Evolutionary conservation across 2,113 vertebrate species (phyloP), one percentile per base, ranked within the genome.

Genomic region (Nibea coibor): DNA sequence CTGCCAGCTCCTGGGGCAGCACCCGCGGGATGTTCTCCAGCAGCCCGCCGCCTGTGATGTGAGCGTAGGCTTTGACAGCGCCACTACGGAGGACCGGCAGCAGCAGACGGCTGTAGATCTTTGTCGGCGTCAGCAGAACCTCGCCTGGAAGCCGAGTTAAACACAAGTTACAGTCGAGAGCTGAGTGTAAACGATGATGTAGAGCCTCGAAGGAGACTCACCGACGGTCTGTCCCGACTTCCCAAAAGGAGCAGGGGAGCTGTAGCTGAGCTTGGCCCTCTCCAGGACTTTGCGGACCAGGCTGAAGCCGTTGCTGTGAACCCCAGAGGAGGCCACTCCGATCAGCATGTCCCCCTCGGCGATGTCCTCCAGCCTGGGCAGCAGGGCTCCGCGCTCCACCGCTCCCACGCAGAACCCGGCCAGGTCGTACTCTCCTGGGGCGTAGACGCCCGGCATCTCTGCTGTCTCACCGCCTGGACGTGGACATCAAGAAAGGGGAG

Each of bases 251-350:
- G 96, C 94, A 0, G 95, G 94, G 22, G 96, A 96, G 71, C 93
- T 94, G 91, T 96, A 97, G 78, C 93, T 88, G 0, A 97, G 93
- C 0, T 89, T 75, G 1, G 94, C 92, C 7, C 90, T 93, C 77
- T 96, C 96, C 61, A 99, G 94, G 6, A 99, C 95, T 90, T 96
- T 97, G 77, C 97, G 96, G 8, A 99, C 97, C 19, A 99, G 95
- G 85, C 98, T 99, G 89, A 96, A 99, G 19, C 98, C 98, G 5
- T 99, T 99, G 94, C 98, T 99, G 89, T 99, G 98, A 17, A 99
- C 76, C 0, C 98, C 98, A 0, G 98, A 99, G 9, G 98, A 99
- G 16, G 97, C 95, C 20, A 99, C 74, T 3, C 98, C 98, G 4
- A 99, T 90, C 67, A 99, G 61, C 45, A 94, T 10, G 1, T 99